Evolutionary conservation across 2,797 vertebrate genomes (phyloP).

Genomic region (Dicrostonyx torquatus): DNA sequence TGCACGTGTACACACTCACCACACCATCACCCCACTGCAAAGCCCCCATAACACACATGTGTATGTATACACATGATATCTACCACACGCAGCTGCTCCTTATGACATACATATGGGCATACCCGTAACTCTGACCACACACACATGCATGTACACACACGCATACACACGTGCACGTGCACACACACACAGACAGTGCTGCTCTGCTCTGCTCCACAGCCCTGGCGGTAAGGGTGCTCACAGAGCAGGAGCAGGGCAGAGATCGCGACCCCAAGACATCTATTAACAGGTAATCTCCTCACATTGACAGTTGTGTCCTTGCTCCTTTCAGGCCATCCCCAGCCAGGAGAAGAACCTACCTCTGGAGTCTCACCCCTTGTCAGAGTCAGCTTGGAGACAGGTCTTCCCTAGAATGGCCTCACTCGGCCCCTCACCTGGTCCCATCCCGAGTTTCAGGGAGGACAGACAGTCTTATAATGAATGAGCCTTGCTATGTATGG

Average conservation of each 20-base stretch:
- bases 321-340: not conserved
- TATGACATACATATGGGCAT: no score
- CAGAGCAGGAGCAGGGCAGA: fast-evolving
- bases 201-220: fast-evolving
- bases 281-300: fast-evolving
- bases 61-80: no score
- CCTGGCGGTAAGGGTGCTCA: not conserved
- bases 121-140: not conserved
- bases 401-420: fast-evolving
- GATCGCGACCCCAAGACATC: fast-evolving
- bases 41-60: not conserved
- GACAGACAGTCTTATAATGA: no score
- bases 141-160: no score
- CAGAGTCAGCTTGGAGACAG: not conserved
- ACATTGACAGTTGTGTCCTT: fast-evolving
- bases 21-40: not conserved
- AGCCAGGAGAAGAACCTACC: not conserved
- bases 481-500: not conserved
- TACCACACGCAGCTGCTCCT: no score
- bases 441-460: not conserved
- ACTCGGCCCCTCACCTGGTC: fast-evolving
- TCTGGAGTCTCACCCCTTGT: fast-evolving
- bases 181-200: no score
- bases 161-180: not conserved
- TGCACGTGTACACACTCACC: not conserved